Conservation (phyloP, 2,113 vertebrate species). For the Gallinago jamesoni region DNA sequence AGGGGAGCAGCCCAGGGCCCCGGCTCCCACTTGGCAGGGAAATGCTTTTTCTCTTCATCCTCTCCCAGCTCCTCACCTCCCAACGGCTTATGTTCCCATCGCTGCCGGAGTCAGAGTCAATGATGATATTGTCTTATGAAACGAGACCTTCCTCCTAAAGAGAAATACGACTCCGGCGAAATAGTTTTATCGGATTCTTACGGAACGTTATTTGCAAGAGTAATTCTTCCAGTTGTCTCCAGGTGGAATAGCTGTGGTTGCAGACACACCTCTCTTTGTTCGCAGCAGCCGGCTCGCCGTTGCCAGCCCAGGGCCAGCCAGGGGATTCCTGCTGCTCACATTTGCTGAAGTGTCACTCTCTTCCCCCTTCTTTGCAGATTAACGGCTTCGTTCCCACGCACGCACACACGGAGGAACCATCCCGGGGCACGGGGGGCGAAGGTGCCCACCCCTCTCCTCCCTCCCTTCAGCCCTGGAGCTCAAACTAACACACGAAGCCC, state of each 20-base stretch:
- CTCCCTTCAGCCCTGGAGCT: background rate
- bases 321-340: slow-evolving; percentile 57
- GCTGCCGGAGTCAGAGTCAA: slow-evolving; percentile 1
- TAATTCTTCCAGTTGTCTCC: slow-evolving; percentile 20
- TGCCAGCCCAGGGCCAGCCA: slow-evolving; percentile 44
- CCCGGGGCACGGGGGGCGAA: background rate
- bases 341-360: slow-evolving; percentile 35
- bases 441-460: background rate
- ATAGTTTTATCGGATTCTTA: slow-evolving; percentile 53
- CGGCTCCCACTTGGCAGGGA: background rate
- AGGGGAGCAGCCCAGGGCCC: background rate
- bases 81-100: background rate
- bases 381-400: background rate
- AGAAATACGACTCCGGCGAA: slow-evolving; percentile 26
- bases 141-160: slow-evolving; percentile 6
- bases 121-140: slow-evolving; percentile 69
- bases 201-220: slow-evolving; percentile 45
- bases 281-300: background rate
- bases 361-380: background rate
- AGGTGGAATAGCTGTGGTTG: slow-evolving; percentile 59
- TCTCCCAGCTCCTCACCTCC: slow-evolving; percentile 27
- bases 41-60: background rate
- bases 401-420: background rate
- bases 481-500: background rate
- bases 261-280: slow-evolving; percentile 74